phyloP scores from a whole-genome alignment of 2,888 invertebrate genomes.

The Volucella inflata region DNA sequence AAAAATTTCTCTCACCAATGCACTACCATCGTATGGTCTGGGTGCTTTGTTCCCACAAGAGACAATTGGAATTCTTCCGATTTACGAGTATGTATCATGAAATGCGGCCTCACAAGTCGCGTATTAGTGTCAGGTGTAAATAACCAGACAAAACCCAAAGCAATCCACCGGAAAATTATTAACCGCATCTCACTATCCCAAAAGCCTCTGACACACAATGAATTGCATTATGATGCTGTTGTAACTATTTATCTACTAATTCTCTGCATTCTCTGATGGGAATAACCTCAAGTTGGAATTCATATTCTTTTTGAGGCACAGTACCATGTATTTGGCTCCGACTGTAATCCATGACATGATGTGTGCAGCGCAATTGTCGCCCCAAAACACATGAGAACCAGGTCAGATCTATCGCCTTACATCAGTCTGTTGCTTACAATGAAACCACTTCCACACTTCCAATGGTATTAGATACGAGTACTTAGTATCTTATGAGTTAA shows the following conservation, averaged over 20 bases:
- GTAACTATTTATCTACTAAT: conserved; percentile 10
- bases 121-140: conserved; percentile 68
- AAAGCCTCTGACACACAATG: conserved; percentile 47
- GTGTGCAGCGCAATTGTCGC: conserved; percentile 59
- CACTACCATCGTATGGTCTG: too few relatives aligned
- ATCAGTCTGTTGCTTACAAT: conserved; percentile 33
- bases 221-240: conserved; percentile 55
- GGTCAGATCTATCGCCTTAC: conserved; percentile 70
- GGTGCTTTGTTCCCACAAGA: conserved; percentile 32
- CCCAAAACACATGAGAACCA: conserved; percentile 72
- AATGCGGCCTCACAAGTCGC: conserved; percentile 7
- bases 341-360: conserved; percentile 53
- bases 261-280: conserved; percentile 36
- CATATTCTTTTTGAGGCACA: conserved; percentile 29
- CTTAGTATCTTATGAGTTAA: conserved; percentile 45
- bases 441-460: conserved; percentile 40
- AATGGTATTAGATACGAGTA: not conserved
- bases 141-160: conserved; percentile 55
- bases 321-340: conserved; percentile 2
- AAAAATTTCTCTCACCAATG: too few relatives aligned
- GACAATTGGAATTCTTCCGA: too few relatives aligned
- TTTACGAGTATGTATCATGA: not conserved
- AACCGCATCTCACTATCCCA: conserved; percentile 18
- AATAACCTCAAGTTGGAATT: conserved; percentile 63
- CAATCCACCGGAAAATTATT: conserved; percentile 67